Conservation (phyloP, 1,140 invertebrate species). For the Conus ventricosus region DNA sequence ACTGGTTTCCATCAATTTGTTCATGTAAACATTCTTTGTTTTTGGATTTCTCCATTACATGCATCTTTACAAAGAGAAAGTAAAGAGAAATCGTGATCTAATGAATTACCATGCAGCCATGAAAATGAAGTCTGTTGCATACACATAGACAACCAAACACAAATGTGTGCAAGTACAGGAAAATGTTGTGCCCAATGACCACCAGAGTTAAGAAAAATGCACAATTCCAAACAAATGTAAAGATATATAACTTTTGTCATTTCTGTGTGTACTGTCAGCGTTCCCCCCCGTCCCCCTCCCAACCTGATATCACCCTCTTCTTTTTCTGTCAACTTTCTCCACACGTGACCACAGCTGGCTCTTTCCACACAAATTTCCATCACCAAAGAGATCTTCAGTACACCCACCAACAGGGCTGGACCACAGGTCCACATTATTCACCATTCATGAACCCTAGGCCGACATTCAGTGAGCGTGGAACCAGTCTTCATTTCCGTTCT, state of each 20-base stretch:
- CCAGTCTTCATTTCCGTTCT: neutral
- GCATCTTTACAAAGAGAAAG: too few species aligned
- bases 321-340: neutral
- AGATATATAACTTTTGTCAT: neutral
- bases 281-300: neutral
- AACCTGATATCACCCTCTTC: neutral
- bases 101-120: neutral
- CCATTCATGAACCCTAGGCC: neutral
- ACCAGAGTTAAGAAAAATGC: neutral
- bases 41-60: too few species aligned
- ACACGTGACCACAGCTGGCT: neutral
- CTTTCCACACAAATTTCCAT: neutral
- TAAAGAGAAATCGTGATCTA: neutral
- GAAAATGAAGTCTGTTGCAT: neutral
- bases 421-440: neutral
- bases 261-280: neutral
- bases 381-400: neutral
- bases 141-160: neutral
- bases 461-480: neutral
- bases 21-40: too few species aligned
- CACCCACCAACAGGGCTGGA: neutral
- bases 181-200: slow-evolving; percentile 7
- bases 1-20: too few species aligned
- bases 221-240: neutral
- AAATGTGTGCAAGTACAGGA: neutral